Conservation (phyloP, 2,888 invertebrate genomes). For the Philereme vetulata region DNA sequence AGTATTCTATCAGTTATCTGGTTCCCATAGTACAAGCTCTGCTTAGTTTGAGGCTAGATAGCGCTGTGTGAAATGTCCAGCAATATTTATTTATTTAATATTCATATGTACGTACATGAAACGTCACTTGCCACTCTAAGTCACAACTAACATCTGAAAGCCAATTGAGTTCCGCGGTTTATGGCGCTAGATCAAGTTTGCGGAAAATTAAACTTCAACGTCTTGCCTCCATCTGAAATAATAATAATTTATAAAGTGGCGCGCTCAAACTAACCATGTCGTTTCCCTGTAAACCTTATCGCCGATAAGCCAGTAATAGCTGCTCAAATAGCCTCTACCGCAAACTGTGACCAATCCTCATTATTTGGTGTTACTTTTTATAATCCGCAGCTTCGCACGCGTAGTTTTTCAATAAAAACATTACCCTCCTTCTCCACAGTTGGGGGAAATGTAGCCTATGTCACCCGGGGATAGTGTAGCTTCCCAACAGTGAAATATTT, state of each 20-base stretch:
- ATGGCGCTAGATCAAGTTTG: slow-evolving; percentile 76
- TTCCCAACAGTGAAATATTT: too few species aligned
- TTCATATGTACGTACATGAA: neutral
- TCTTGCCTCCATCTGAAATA: slow-evolving; percentile 69
- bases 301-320: slow-evolving; percentile 69
- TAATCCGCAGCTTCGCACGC: too few species aligned
- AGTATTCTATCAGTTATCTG: too few species aligned
- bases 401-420: too few species aligned
- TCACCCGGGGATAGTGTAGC: too few species aligned
- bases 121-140: slow-evolving; percentile 21
- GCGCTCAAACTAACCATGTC: slow-evolving; percentile 80
- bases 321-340: slow-evolving; percentile 68
- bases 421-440: too few species aligned
- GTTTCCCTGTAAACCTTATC: slow-evolving; percentile 76
- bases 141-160: slow-evolving; percentile 29
- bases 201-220: slow-evolving; percentile 77
- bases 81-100: too few species aligned
- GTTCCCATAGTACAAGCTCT: too few species aligned
- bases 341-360: slow-evolving; percentile 70
- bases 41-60: too few species aligned
- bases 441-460: too few species aligned
- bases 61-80: too few species aligned
- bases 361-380: slow-evolving; percentile 60
- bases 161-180: slow-evolving; percentile 49
- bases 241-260: slow-evolving; percentile 78